phyloP scores from a whole-genome alignment of 2,888 invertebrate species.

The Orthosia incerta region DNA sequence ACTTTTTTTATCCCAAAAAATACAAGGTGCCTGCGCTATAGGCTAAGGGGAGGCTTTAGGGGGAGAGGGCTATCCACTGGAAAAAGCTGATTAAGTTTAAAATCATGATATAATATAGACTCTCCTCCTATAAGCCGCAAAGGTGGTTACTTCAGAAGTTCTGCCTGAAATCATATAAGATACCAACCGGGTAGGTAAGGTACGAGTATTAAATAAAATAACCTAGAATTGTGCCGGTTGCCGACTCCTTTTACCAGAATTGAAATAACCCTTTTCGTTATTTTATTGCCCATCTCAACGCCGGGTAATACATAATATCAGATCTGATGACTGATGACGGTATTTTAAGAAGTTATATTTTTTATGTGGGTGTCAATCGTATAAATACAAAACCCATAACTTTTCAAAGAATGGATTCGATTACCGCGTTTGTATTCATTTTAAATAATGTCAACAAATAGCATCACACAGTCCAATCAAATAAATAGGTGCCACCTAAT shows the following conservation, averaged over 20 bases:
- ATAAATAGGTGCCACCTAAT: not conserved
- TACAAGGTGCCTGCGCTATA: not conserved
- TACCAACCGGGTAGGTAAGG: no score
- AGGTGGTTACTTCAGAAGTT: not conserved
- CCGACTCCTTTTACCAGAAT: not conserved
- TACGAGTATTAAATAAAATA: not conserved
- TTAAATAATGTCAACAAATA: not conserved
- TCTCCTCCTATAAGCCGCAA: not conserved
- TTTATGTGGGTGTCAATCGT: no score
- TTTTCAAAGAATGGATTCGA: not conserved
- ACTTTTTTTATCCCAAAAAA: not conserved
- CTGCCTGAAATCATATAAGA: not conserved
- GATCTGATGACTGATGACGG: not conserved
- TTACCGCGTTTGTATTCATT: not conserved
- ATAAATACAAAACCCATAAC: no score
- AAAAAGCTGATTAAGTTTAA: no score
- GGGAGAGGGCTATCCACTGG: no score
- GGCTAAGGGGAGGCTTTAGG: no score
- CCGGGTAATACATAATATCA: not conserved
- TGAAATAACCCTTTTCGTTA: not conserved
- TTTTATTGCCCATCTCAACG: not conserved
- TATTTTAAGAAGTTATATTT: not conserved
- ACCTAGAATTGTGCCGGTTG: not conserved
- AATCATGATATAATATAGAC: no score
- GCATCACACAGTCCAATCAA: slow-evolving; percentile 7